Evolutionary conservation across 2,888 invertebrate species (phyloP).

Genomic region (Dynastes tityus): DNA sequence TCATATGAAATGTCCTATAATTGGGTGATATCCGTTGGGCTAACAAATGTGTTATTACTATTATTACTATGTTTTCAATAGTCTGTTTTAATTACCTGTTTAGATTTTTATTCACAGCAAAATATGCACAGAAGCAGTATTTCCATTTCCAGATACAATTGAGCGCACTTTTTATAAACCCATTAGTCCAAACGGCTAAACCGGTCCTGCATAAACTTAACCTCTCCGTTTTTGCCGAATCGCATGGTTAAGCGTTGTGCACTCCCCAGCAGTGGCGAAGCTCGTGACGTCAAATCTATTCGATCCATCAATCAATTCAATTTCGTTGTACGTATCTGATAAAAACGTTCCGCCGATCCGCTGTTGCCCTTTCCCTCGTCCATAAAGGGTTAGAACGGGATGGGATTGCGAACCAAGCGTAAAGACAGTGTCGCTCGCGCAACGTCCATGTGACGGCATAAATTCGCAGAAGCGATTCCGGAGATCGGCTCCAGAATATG

Average conservation of each 20-base stretch:
- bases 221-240: background rate
- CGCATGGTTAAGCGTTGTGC: conserved; percentile 55
- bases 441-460: conserved; percentile 59
- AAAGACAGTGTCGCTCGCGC: background rate
- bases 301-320: conserved; percentile 54
- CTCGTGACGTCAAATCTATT: conserved; percentile 60
- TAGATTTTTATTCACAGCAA: too few relatives aligned
- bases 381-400: background rate
- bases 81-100: too few relatives aligned
- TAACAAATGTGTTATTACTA: too few relatives aligned
- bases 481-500: conserved; percentile 65
- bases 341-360: conserved; percentile 10
- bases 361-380: conserved; percentile 5
- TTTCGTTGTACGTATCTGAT: conserved; percentile 28
- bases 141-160: too few relatives aligned
- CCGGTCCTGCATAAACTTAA: conserved; percentile 2
- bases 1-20: too few relatives aligned
- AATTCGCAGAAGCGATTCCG: conserved; percentile 63
- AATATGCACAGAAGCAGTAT: too few relatives aligned
- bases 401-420: background rate
- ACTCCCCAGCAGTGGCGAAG: conserved; percentile 55
- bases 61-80: too few relatives aligned
- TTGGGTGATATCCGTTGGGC: too few relatives aligned
- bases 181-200: background rate
- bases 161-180: background rate